Evolutionary conservation across 2,113 vertebrate species (phyloP).

Genomic region (Microcebus griseorufus): DNA sequence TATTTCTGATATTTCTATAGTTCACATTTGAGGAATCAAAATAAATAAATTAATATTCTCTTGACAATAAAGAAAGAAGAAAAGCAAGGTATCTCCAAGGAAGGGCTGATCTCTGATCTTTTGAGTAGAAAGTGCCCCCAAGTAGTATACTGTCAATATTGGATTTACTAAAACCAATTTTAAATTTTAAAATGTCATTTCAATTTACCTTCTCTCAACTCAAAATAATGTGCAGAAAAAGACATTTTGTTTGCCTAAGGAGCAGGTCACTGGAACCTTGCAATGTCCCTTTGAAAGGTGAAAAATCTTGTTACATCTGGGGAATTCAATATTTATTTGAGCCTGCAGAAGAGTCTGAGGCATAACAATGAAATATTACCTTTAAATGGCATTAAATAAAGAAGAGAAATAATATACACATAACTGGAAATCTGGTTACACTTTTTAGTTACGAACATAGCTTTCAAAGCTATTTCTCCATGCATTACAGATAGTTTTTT

Average conservation of each 20-base stretch:
- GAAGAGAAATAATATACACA: not conserved
- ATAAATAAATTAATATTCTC: not conserved
- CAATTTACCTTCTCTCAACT: conserved; percentile 56
- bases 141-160: conserved; percentile 13
- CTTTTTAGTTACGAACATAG: not conserved
- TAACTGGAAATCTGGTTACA: not conserved
- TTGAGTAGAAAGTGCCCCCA: not conserved
- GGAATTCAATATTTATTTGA: conserved; percentile 52
- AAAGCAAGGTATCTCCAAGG: not conserved
- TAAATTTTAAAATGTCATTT: conserved; percentile 71
- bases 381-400: conserved; percentile 41
- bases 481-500: not conserved
- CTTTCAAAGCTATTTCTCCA: not conserved
- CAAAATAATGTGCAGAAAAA: conserved; percentile 68
- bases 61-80: not conserved
- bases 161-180: conserved; percentile 63
- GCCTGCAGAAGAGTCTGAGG: not conserved
- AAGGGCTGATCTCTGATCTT: not conserved
- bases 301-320: conserved; percentile 54
- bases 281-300: conserved; percentile 34
- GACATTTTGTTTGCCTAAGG: conserved; percentile 44
- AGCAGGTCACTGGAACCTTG: conserved; percentile 35
- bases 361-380: conserved; percentile 48
- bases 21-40: not conserved
- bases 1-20: not conserved